Percentiles rank a stretch among this genome's conserved stretches.
Evolutionary conservation across 2,888 invertebrate genomes (phyloP).

Genomic region (Scotopteryx bipunctaria): DNA sequence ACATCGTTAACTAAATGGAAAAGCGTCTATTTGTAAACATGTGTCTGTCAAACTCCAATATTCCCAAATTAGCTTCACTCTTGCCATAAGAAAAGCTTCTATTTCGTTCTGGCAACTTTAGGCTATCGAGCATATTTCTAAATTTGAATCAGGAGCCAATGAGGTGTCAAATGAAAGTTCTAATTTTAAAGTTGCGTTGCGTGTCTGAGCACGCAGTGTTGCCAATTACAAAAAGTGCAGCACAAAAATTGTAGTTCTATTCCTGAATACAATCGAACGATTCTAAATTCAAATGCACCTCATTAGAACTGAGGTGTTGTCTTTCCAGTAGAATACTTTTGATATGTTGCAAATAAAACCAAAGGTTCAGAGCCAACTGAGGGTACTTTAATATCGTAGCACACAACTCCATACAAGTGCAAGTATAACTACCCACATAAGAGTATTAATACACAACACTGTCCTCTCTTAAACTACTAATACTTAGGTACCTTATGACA

Average conservation of each 20-base stretch:
- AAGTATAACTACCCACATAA: too few species aligned
- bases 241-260: conserved; percentile 16
- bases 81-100: neutral
- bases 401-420: too few species aligned
- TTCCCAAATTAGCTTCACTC: conserved; percentile 15
- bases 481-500: too few species aligned
- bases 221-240: conserved; percentile 35
- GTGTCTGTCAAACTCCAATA: conserved; percentile 13
- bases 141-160: conserved; percentile 30
- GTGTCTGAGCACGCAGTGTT: conserved; percentile 37
- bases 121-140: conserved; percentile 28
- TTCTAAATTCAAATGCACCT: conserved; percentile 11
- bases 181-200: conserved; percentile 34
- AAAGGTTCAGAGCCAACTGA: too few species aligned
- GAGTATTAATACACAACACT: too few species aligned
- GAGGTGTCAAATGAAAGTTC: conserved; percentile 30
- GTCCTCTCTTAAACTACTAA: too few species aligned
- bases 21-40: conserved; percentile 17
- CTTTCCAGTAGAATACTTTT: too few species aligned
- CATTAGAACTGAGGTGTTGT: conserved; percentile 4
- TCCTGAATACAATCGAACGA: conserved; percentile 8
- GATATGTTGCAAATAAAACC: too few species aligned
- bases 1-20: conserved; percentile 16
- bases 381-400: too few species aligned
- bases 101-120: conserved; percentile 7